Base-by-base conservation (phyloP, 2,888 invertebrate genomes). In the Pristionchus arcanus region DNA sequence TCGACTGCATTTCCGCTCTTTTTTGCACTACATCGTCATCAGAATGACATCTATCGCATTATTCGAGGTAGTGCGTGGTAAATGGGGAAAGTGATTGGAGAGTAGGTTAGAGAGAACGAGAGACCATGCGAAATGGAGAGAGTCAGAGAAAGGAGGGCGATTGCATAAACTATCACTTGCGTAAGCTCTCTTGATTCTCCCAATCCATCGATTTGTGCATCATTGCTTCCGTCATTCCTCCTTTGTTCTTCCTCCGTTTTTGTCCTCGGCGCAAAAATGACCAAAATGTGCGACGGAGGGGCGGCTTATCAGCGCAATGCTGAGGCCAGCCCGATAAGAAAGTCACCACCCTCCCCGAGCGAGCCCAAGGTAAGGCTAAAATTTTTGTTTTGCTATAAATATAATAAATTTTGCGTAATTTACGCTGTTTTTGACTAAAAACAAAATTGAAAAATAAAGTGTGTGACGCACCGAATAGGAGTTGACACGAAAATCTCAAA, bases 101-200 rank as follows among this genome's bases (percentile, higher is more conserved):
- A 55, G 21, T 4, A 9, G 16, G 15, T 0, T 7, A 63, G 21
- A 25, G 63, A 25, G n/a, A 63, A 63, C 21, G 25, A 74, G 74
- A 37, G 74, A 37, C 3, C n/a, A 28, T 28, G 37, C 34, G 15
- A 21, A 71, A 71, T 71, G 71, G 15, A 34, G 37, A 74, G 74
- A 74, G 37, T 37, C 21, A 16, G 68, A 28, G 68, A 71, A 66
- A 66, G 71, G 34, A 37, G 74, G 21, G 31, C n/a, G 49, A 31
- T 81, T 49, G 81, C 81, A 81, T 81, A 81, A 81, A 81, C 81
- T 81, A 81, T 81, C 81, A 81, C 81, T 81, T 81, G 81, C 81
- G 81, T 81, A 81, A 81, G 81, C 81, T 28, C 11, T n/a, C 25
- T 34, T 25, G 21, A 28, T 42, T 42, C 5, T 25, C n/a, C 81